phyloP scores from a whole-genome alignment of 2,888 invertebrate species.

The Luperina testacea region DNA sequence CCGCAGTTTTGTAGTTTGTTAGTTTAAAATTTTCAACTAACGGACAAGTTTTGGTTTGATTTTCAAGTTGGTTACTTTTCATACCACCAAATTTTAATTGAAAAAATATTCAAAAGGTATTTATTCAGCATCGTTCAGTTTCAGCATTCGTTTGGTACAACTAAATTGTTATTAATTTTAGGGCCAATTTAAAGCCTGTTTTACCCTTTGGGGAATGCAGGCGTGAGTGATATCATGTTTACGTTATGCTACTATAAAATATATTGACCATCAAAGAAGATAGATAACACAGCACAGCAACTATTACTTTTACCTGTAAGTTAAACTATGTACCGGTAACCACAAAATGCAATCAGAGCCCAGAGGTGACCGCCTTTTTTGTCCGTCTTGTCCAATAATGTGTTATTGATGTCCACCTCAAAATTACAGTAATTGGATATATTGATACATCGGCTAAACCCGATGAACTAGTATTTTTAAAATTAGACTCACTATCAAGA shows the following conservation, averaged over 20 bases:
- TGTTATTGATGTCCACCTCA: conserved; percentile 19
- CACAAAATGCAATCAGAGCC: conserved; percentile 23
- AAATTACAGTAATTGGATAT: conserved; percentile 36
- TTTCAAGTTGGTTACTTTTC: not conserved
- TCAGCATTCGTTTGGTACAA: not conserved
- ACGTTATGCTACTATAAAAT: no score
- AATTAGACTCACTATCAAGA: conserved; percentile 18
- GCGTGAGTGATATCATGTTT: not conserved
- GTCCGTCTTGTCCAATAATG: conserved; percentile 21
- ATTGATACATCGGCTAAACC: conserved; percentile 18
- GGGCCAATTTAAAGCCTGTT: not conserved
- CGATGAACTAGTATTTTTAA: conserved; percentile 30
- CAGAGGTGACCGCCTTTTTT: conserved; percentile 38
- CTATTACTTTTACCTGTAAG: conserved; percentile 3
- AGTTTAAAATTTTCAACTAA: not conserved
- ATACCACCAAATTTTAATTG: not conserved
- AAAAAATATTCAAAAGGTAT: not conserved
- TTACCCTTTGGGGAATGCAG: not conserved
- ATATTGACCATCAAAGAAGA: not conserved
- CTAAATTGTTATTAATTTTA: not conserved
- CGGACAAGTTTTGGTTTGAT: not conserved
- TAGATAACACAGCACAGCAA: not conserved
- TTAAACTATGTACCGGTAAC: conserved; percentile 16
- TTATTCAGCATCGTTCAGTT: not conserved
- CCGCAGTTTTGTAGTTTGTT: not conserved